These are phyloP conservation scores for Cephonodes hylas DNA, from an alignment of 2,888 invertebrate species.

Conservation along the genomic window DNA sequence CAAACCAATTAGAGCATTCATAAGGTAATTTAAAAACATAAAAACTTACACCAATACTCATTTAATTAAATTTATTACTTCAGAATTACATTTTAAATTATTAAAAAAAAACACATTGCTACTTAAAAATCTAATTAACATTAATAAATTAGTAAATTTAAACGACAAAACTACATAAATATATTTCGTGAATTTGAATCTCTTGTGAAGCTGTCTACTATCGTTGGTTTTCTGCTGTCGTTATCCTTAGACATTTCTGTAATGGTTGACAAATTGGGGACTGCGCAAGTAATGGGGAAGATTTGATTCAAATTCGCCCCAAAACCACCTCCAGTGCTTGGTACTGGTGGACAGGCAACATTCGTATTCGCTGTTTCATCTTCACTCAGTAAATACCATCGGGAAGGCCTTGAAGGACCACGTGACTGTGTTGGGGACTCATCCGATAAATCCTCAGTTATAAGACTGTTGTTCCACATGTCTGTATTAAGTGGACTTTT, in stretches of 20 bases:
- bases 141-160: background rate
- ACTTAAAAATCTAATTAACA: background rate
- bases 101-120: background rate
- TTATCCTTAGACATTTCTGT: slow-evolving; percentile 64
- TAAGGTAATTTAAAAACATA: too few relatives aligned
- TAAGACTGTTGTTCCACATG: slow-evolving; percentile 45
- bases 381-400: slow-evolving; percentile 66
- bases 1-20: too few relatives aligned
- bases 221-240: slow-evolving; percentile 38
- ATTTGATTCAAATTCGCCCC: slow-evolving; percentile 57
- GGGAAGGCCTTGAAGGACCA: slow-evolving; percentile 22
- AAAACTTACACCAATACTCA: too few relatives aligned
- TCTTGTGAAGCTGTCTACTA: slow-evolving; percentile 18
- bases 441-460: slow-evolving; percentile 67
- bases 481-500: slow-evolving; percentile 33
- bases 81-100: too few relatives aligned
- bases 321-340: slow-evolving; percentile 28
- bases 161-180: slow-evolving; percentile 21
- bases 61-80: too few relatives aligned
- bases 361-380: slow-evolving; percentile 55
- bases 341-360: slow-evolving; percentile 17
- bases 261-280: slow-evolving; percentile 69
- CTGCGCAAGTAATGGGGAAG: slow-evolving; percentile 61
- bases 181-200: slow-evolving; percentile 33
- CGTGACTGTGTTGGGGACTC: slow-evolving; percentile 25